Evolutionary conservation across 2,888 invertebrate genomes (phyloP), one percentile per base, ranked within the genome.

Genomic region (Rhimphoctona megacephalus): DNA sequence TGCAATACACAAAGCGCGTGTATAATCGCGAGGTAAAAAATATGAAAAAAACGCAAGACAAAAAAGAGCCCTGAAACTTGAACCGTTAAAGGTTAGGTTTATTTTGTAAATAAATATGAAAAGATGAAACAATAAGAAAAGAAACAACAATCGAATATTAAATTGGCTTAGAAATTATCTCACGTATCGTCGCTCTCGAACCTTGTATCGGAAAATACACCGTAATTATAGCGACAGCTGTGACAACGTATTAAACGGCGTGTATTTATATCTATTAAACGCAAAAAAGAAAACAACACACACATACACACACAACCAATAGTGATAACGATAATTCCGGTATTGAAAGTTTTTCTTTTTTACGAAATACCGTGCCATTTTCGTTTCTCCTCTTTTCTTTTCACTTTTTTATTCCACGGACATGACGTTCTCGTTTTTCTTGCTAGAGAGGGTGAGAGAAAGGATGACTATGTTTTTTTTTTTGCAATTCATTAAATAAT

Each of bases 1-100:
- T 89, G 90, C 90, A 90, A 90, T 89, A 89, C 85, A 88, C 89
- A 85, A 57, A 57, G 25, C 89, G 87, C 88, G 88, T 89, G 81
- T 79, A 82, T 78, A 46, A 72, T 79, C 81, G 84, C 84, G 74
- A 84, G 84, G 84, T 36, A 30, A 25, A 0, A 61, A 61, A 2
- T 1, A 39, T 36, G 6, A 36, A 5, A 9, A 39, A 6, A 39
- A 39, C 9, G 9, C 39, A 61, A 30, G 74, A 79, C 33, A 78
- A 77, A 70, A 49, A 19, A 46, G 22, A 52, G 17, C 57, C 80
- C 79, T 66, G 72, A 72, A 80, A 69, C 33, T 83, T 36, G 22
- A 49, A 79, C 22, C 66, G 78, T 84, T n/a, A 33, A 25, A 49
- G 80, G 70, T 85, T 84, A 69, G 61, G 33, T 78, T 61, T 79